phyloP scores from a whole-genome alignment of 92 coral and sea anemone species.

The Palythoa caribaeorum region DNA sequence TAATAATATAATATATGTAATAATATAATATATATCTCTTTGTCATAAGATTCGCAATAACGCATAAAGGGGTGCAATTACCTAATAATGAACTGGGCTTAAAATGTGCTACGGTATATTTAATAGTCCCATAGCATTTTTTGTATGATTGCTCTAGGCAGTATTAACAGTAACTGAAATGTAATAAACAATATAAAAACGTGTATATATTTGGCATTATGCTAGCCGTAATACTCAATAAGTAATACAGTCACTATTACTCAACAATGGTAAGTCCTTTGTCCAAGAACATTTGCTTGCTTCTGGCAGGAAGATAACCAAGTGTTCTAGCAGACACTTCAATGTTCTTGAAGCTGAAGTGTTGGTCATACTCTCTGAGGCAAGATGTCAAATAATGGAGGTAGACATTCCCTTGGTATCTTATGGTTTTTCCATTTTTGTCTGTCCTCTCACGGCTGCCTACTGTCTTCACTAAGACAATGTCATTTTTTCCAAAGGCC shows the following conservation, averaged over 20 bases:
- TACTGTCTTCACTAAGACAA: slow-evolving; percentile 42
- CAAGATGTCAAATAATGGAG: slow-evolving; percentile 60
- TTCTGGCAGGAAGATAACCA: slow-evolving; percentile 29
- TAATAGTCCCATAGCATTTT: not conserved
- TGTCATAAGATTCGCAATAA: not conserved
- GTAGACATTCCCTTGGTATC: slow-evolving; percentile 60
- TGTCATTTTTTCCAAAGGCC: slow-evolving; percentile 30
- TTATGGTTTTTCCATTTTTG: slow-evolving; percentile 43
- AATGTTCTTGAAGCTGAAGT: slow-evolving; percentile 47
- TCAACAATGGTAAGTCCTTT: slow-evolving; percentile 39
- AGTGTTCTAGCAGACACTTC: slow-evolving; percentile 45
- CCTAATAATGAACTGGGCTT: slow-evolving; percentile 20
- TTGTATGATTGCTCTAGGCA: slow-evolving; percentile 22
- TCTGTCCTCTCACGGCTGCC: slow-evolving; percentile 44
- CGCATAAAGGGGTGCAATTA: slow-evolving; percentile 13
- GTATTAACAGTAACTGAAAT: slow-evolving; percentile 17
- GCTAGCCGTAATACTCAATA: slow-evolving; percentile 4
- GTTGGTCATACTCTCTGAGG: slow-evolving; percentile 59
- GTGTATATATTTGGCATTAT: slow-evolving; percentile 18
- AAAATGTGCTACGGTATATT: slow-evolving; percentile 16
- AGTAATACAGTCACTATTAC: slow-evolving; percentile 16
- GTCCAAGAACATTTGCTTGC: slow-evolving; percentile 33
- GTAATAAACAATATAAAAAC: slow-evolving; percentile 14
- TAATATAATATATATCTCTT: not conserved
- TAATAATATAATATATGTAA: not conserved